These are phyloP conservation scores for Leucophenga maculata DNA, from an alignment of 2,888 invertebrate genomes.

Conservation along the genomic window DNA sequence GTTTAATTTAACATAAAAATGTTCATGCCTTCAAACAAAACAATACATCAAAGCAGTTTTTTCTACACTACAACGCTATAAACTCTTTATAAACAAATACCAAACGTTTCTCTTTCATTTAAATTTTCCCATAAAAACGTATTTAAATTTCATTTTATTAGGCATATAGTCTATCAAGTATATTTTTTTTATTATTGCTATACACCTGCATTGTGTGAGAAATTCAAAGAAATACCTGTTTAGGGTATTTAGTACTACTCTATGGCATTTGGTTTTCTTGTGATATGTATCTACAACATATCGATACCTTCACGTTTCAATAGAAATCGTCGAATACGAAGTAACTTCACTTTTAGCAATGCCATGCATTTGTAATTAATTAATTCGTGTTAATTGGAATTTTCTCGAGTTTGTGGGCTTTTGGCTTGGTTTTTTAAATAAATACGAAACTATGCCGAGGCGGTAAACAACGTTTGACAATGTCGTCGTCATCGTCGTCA, in stretches of 20 bases:
- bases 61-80: neutral
- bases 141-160: constrained; percentile 2
- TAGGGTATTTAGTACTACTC: too few relatives aligned
- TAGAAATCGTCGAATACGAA: constrained; percentile 25
- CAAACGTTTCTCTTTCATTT: neutral
- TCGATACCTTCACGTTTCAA: constrained; percentile 23
- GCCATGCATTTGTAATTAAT: constrained; percentile 68
- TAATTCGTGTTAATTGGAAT: constrained; percentile 59
- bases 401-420: constrained; percentile 19
- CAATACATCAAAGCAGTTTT: too few relatives aligned
- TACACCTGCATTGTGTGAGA: neutral
- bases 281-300: constrained; percentile 8
- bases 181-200: neutral
- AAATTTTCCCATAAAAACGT: neutral
- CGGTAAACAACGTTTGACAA: neutral
- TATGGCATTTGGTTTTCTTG: constrained; percentile 16
- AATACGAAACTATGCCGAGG: neutral
- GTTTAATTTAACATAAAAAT: too few relatives aligned
- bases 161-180: neutral
- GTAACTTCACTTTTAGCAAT: constrained; percentile 15
- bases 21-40: too few relatives aligned
- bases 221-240: too few relatives aligned
- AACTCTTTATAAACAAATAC: neutral
- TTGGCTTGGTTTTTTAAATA: neutral
- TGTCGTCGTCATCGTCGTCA: too few relatives aligned